Conservation (phyloP, 2,888 invertebrate species). For the Hesperia comma region DNA sequence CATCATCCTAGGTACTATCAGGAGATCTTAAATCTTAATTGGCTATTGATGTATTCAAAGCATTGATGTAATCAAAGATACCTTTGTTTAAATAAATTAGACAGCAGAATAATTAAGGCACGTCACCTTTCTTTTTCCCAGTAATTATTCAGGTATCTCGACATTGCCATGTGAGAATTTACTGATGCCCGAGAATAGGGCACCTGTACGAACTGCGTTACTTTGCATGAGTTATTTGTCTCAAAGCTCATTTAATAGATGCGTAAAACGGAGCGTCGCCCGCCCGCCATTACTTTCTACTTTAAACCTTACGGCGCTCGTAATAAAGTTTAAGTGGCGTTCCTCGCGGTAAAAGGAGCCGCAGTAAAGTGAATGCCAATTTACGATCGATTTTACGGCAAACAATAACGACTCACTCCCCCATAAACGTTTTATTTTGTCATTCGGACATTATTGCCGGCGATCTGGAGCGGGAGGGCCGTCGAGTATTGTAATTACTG, state of each 20-base stretch:
- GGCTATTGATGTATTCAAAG: too few species aligned
- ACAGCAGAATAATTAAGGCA: too few species aligned
- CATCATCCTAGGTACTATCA: too few species aligned
- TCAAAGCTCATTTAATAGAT: conserved; percentile 22
- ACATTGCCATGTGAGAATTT: background rate
- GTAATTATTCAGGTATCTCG: too few species aligned
- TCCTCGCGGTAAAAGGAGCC: background rate
- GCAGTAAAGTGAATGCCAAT: conserved; percentile 18
- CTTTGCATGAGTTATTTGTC: conserved; percentile 31
- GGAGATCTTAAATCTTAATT: too few species aligned
- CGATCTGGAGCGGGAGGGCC: conserved; percentile 17
- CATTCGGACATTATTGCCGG: conserved; percentile 28
- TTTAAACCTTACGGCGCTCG: background rate
- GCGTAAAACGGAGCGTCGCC: conserved; percentile 8
- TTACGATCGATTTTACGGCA: conserved; percentile 32
- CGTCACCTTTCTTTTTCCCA: too few species aligned
- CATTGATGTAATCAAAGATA: too few species aligned
- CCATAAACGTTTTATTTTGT: conserved; percentile 31
- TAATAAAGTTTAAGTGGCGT: background rate
- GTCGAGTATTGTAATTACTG: conserved; percentile 11
- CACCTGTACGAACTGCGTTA: conserved; percentile 13
- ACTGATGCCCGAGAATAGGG: background rate
- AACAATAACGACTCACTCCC: conserved; percentile 31
- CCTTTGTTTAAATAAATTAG: too few species aligned
- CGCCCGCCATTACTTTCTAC: background rate